These are phyloP conservation scores for Noctuana brunneofusca DNA, from an alignment of 2,888 invertebrate species.

Conservation along the genomic window DNA sequence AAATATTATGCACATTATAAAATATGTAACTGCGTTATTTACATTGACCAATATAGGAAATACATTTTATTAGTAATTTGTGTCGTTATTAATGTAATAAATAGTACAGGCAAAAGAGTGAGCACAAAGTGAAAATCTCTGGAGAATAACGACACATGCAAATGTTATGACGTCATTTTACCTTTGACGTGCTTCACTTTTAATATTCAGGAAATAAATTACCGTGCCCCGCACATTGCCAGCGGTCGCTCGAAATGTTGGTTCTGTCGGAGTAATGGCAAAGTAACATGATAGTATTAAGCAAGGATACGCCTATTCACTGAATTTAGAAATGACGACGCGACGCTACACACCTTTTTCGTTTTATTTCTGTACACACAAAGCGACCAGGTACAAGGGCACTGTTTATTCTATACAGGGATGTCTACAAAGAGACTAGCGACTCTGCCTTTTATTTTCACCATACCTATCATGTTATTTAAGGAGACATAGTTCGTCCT, in stretches of 20 bases:
- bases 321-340: constrained; percentile 1
- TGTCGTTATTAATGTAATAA: neutral
- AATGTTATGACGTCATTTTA: constrained; percentile 19
- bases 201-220: constrained; percentile 28
- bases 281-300: constrained; percentile 2
- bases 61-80: too few relatives aligned
- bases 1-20: too few relatives aligned
- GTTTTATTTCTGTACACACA: too few relatives aligned
- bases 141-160: constrained; percentile 23
- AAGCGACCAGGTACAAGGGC: too few relatives aligned
- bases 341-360: neutral
- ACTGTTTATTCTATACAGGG: too few relatives aligned
- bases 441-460: too few relatives aligned
- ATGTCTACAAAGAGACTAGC: too few relatives aligned
- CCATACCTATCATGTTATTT: too few relatives aligned
- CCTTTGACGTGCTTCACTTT: constrained; percentile 21
- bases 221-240: constrained; percentile 6
- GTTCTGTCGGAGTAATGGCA: constrained; percentile 62
- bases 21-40: too few relatives aligned
- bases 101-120: neutral
- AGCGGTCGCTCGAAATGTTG: constrained; percentile 55
- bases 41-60: too few relatives aligned
- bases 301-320: neutral
- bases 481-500: too few relatives aligned
- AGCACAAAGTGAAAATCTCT: constrained; percentile 13